Conservation (phyloP, 37 sponge, comb jelly and placozoan genomes). For the Aplysina aerophoba region DNA sequence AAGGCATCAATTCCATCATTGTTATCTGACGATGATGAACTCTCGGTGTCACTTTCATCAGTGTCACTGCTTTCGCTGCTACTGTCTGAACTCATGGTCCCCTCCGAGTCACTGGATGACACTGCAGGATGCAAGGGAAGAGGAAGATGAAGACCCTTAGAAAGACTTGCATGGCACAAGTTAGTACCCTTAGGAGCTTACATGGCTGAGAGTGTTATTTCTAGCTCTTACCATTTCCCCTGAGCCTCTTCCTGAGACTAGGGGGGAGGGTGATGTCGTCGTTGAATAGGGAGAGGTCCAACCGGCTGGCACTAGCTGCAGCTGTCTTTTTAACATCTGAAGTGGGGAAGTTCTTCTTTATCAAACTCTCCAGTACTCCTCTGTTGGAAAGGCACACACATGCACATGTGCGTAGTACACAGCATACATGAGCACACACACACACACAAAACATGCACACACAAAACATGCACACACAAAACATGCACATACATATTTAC, state of each 20-base stretch:
- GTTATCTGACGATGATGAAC: constrained; percentile 40
- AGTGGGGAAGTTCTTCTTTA: constrained; percentile 86
- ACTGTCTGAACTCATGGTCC: not conserved
- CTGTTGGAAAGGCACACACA: constrained; percentile 35
- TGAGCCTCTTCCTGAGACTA: constrained; percentile 41
- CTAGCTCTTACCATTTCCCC: constrained; percentile 19
- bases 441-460: not conserved
- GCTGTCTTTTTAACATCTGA: constrained; percentile 22
- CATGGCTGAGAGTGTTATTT: too few species aligned
- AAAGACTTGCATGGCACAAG: too few species aligned
- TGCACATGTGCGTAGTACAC: not conserved
- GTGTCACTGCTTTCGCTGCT: constrained; percentile 44
- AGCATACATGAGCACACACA: not conserved
- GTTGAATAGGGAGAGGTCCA: constrained; percentile 57
- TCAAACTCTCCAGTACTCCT: constrained; percentile 84
- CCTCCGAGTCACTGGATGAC: not conserved
- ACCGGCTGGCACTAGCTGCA: not conserved
- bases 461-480: not conserved
- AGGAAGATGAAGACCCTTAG: too few species aligned
- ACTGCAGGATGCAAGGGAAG: too few species aligned
- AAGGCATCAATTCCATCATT: constrained; percentile 51
- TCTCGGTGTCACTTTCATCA: constrained; percentile 57
- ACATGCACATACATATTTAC: not conserved
- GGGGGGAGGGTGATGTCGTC: constrained; percentile 77
- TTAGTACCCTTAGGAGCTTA: too few species aligned